Base-by-base conservation (phyloP, 2,113 vertebrate genomes). In the Laterallus jamaicensis region DNA sequence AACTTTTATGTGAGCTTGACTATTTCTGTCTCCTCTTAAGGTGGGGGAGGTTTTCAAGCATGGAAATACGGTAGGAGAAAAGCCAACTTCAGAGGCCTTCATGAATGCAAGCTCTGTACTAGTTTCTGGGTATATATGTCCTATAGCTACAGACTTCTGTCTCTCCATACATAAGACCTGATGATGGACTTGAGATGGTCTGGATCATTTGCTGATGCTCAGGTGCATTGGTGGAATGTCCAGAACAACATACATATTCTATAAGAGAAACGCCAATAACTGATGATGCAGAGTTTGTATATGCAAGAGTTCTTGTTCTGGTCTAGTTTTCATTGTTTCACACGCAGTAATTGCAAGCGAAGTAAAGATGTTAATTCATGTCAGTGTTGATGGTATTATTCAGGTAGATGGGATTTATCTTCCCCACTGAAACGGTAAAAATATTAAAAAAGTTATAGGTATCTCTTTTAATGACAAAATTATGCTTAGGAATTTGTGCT, bases 91-190 rank as follows among this genome's bases (percentile, higher is more conserved):
- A 44, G 47, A 56, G 67, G 12, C 32, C 56, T 21, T 86, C 32
- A 32, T 22, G 80, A 37, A 40, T 40, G 24, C 21, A 74, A 52
- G 16, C 15, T 2, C 26, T 70, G 8, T n/a, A 13, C 21, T 71
- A 28, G 12, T 55, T 94, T 67, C 12, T 82, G 52, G 25, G 3
- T 47, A 8, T 82, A 5, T 22, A 10, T 18, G 44, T 69, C n/a
- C 12, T 67, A 24, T 37, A 89, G 39, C 42, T 54, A 35, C 47
- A 8, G 24, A 22, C 10, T 77, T 86, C 2, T 32, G 11, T 58
- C 49, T 62, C 16, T 86, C 17, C 10, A 0, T 56, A 10, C 0
- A 0, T 54, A 80, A 49, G 64, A 44, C 15, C 6, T 11, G 4
- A 20, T 6, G 19, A 56, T 69, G 78, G 19, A 31, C 35, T 77